phyloP scores from a whole-genome alignment of 2,888 invertebrate species.

The Corythucha ciliata region DNA sequence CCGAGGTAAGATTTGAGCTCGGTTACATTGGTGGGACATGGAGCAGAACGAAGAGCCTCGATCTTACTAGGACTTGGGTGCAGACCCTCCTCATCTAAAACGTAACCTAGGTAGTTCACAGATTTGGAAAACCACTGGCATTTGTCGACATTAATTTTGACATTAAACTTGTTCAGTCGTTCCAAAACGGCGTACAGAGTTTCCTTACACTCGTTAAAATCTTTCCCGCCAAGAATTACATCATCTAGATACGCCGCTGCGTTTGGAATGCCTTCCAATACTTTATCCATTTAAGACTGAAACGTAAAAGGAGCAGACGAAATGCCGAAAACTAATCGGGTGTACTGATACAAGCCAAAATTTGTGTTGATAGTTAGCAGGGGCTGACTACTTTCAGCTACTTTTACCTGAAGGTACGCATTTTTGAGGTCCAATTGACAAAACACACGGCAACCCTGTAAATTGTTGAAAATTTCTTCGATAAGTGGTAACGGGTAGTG shows the following conservation, averaged over 20 bases:
- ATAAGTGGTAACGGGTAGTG: slow-evolving; percentile 22
- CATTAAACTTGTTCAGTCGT: neutral
- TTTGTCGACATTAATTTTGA: neutral
- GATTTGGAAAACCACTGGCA: neutral
- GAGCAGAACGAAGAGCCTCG: neutral
- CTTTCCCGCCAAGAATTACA: neutral
- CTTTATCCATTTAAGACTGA: slow-evolving; percentile 1
- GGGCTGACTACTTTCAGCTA: neutral
- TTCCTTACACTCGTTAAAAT: neutral
- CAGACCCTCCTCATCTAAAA: neutral
- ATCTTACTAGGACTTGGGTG: neutral
- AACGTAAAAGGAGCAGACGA: slow-evolving; percentile 2
- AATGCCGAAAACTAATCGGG: slow-evolving; percentile 3
- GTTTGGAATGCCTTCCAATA: slow-evolving; percentile 1
- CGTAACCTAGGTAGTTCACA: neutral
- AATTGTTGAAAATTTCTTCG: slow-evolving; percentile 17
- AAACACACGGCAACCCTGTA: slow-evolving; percentile 14
- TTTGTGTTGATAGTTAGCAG: slow-evolving; percentile 3
- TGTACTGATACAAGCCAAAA: slow-evolving; percentile 6
- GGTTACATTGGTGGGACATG: neutral
- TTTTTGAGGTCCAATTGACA: neutral
- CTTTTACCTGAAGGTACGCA: neutral
- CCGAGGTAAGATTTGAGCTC: slow-evolving; percentile 13
- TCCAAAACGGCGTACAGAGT: neutral
- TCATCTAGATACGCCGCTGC: slow-evolving; percentile 3